These are phyloP conservation scores for Ceratina japonica DNA, from an alignment of 1,140 invertebrate species.

Conservation along the genomic window DNA sequence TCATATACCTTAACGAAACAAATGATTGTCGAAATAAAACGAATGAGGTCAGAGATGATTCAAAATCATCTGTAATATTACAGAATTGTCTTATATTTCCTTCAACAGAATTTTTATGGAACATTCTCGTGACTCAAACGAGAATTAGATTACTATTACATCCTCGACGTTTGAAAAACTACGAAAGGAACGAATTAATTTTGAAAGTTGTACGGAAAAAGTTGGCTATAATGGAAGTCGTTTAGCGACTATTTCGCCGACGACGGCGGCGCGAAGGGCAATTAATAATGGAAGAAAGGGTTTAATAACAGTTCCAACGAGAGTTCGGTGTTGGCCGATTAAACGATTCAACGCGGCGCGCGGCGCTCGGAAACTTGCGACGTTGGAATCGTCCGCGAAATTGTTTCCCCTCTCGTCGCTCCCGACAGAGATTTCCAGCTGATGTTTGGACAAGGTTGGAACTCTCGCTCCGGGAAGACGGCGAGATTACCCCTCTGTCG, in stretches of 20 bases:
- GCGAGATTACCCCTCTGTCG: conserved; percentile 15
- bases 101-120: no score
- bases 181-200: no score
- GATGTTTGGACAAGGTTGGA: conserved; percentile 24
- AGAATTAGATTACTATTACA: not conserved
- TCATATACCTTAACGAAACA: no score
- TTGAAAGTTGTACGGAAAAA: not conserved
- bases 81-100: no score
- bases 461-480: conserved; percentile 8
- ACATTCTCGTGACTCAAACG: not conserved
- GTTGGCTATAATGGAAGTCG: no score
- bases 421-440: not conserved
- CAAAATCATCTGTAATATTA: no score
- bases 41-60: no score
- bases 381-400: conserved; percentile 1
- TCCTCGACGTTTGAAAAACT: not conserved
- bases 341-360: not conserved
- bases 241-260: not conserved
- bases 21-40: no score
- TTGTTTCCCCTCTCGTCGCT: not conserved
- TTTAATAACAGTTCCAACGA: not conserved
- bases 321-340: not conserved
- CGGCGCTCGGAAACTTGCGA: not conserved
- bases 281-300: not conserved
- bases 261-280: no score